phyloP scores from a whole-genome alignment of 2,888 invertebrate genomes.

The Teleiodes luculella region DNA sequence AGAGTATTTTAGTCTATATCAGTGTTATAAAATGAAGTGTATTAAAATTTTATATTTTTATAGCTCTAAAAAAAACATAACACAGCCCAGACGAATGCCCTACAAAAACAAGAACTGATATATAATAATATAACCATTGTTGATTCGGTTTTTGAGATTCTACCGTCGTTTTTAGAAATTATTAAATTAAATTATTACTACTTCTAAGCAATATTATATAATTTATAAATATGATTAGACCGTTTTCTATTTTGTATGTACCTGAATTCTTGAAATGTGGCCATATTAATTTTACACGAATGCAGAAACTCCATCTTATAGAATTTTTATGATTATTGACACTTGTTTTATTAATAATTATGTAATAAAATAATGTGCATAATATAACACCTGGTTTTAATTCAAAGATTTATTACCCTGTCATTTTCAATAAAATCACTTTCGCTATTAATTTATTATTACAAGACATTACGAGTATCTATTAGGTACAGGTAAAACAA shows the following conservation, averaged over 20 bases:
- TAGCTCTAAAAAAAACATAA: no score
- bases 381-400: conserved; percentile 35
- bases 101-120: conserved; percentile 52
- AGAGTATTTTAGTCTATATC: conserved; percentile 38
- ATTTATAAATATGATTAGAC: conserved; percentile 55
- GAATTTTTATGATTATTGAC: conserved; percentile 60
- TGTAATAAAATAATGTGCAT: conserved; percentile 67
- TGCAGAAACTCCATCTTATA: conserved; percentile 48
- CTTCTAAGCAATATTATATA: conserved; percentile 35
- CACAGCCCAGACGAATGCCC: conserved; percentile 44
- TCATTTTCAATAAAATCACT: no score
- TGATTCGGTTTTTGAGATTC: conserved; percentile 62
- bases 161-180: conserved; percentile 65
- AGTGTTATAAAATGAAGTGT: conserved; percentile 54
- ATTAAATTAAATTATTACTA: conserved; percentile 70
- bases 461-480: no score
- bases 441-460: background rate
- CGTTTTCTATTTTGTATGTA: conserved; percentile 66
- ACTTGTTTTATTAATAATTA: conserved; percentile 65
- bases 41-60: conserved; percentile 63
- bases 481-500: background rate
- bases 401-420: no score
- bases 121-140: conserved; percentile 36
- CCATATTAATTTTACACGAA: conserved; percentile 67
- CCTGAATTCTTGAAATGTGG: conserved; percentile 75